These are phyloP conservation scores for Andrena hattorfiana DNA, from an alignment of 2,888 invertebrate genomes.

Conservation along the genomic window DNA sequence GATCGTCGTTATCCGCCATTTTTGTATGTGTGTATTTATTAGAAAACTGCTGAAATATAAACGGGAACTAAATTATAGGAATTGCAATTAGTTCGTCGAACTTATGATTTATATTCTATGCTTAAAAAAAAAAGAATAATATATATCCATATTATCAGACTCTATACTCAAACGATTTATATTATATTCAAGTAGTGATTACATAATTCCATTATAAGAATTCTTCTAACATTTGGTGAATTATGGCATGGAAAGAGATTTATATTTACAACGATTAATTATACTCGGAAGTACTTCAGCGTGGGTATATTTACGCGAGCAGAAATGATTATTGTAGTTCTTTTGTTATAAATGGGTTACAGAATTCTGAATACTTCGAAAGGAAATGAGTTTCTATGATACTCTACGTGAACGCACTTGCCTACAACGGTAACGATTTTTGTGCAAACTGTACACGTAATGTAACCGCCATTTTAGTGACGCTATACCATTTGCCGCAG, in stretches of 20 bases:
- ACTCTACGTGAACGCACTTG: constrained; percentile 12
- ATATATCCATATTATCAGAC: not conserved
- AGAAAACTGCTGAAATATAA: constrained; percentile 20
- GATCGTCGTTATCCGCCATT: constrained; percentile 97
- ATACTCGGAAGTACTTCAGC: not conserved
- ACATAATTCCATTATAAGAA: not conserved
- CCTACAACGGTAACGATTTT: constrained; percentile 49
- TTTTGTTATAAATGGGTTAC: not conserved
- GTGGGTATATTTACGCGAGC: not conserved
- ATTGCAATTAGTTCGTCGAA: not conserved
- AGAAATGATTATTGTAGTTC: not conserved
- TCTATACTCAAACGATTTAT: not conserved
- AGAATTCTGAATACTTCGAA: not conserved
- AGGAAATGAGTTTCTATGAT: not conserved
- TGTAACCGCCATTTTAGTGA: constrained; percentile 64
- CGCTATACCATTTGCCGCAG: constrained; percentile 26
- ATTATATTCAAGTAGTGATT: not conserved
- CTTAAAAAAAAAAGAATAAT: too few relatives aligned
- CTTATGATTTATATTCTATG: not conserved
- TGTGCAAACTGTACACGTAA: constrained; percentile 37
- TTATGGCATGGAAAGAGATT: not conserved
- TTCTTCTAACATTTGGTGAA: not conserved
- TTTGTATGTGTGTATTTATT: constrained; percentile 34
- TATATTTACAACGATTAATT: not conserved
- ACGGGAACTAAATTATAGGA: not conserved